Percentiles rank a stretch among this genome's conserved stretches.
phyloP scores from a whole-genome alignment of 1,140 invertebrate species.

The Orchesella cincta region DNA sequence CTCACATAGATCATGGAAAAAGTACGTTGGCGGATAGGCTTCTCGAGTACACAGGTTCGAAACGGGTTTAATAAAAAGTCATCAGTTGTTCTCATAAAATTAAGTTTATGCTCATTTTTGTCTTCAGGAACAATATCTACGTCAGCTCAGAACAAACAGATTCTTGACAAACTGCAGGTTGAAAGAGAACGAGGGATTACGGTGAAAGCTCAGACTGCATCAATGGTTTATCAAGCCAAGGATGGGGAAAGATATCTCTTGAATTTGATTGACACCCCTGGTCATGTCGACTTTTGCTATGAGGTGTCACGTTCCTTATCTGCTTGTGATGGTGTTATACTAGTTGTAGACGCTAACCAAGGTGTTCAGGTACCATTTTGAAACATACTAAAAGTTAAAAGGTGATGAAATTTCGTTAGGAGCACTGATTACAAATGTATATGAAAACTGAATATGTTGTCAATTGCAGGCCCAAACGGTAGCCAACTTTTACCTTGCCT shows the following conservation, averaged over 20 bases:
- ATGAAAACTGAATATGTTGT: constrained; percentile 45
- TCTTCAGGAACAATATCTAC: constrained; percentile 68
- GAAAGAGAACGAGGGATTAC: constrained; percentile 96
- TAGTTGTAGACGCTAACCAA: constrained; percentile 95
- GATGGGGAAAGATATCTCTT: constrained; percentile 71
- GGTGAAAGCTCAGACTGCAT: constrained; percentile 95
- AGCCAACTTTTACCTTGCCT: constrained; percentile 92
- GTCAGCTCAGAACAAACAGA: constrained; percentile 72
- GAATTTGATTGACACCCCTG: constrained; percentile 97
- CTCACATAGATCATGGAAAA: constrained; percentile 98
- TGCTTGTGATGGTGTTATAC: constrained; percentile 91
- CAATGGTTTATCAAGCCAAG: constrained; percentile 74
- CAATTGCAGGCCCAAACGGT: constrained; percentile 97
- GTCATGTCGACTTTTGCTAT: constrained; percentile 97
- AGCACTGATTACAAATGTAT: constrained; percentile 5
- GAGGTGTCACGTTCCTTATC: constrained; percentile 87
- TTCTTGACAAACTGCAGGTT: constrained; percentile 83
- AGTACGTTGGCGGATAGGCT: constrained; percentile 91
- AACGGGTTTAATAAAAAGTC: not conserved
- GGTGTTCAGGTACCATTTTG: constrained; percentile 62
- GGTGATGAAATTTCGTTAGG: constrained; percentile 5
- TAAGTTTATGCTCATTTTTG: constrained; percentile 31
- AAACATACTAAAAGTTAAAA: not conserved
- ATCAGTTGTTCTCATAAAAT: not conserved
- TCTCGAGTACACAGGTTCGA: constrained; percentile 77